Evolutionary conservation across 2,888 invertebrate genomes (phyloP).

Genomic region (Metellina segmentata): DNA sequence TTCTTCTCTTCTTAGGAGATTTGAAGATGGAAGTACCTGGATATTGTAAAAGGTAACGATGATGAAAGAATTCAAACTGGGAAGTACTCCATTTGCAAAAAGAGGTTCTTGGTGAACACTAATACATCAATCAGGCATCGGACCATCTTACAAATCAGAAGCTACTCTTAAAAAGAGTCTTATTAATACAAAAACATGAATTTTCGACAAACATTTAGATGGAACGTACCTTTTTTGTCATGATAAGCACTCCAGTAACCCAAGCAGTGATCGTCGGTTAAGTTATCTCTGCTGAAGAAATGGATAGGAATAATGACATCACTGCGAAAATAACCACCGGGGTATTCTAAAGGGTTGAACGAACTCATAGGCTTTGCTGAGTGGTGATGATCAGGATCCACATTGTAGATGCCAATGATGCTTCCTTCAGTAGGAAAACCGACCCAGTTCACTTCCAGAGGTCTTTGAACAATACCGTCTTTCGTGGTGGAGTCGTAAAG

Average conservation of each 20-base stretch:
- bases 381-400: constrained; percentile 17
- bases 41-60: constrained; percentile 21
- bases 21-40: neutral
- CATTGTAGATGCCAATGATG: constrained; percentile 37
- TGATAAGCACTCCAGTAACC: constrained; percentile 78
- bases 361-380: neutral
- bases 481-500: constrained; percentile 9
- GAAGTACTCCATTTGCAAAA: neutral
- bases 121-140: constrained; percentile 19
- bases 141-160: constrained; percentile 79
- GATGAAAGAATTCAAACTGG: constrained; percentile 12
- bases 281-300: constrained; percentile 31
- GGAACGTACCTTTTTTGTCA: constrained; percentile 77
- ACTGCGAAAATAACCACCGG: constrained; percentile 56
- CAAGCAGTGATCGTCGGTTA: constrained; percentile 68
- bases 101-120: constrained; percentile 6
- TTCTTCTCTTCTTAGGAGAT: constrained; percentile 1
- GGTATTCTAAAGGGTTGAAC: constrained; percentile 12
- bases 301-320: constrained; percentile 33
- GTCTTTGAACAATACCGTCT: constrained; percentile 27
- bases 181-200: constrained; percentile 77
- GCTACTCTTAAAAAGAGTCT: constrained; percentile 63
- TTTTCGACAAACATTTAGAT: too few species aligned
- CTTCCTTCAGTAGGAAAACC: neutral
- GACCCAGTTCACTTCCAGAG: constrained; percentile 72